phyloP scores from a whole-genome alignment of 1,140 invertebrate species.

The Micrasema minimum region DNA sequence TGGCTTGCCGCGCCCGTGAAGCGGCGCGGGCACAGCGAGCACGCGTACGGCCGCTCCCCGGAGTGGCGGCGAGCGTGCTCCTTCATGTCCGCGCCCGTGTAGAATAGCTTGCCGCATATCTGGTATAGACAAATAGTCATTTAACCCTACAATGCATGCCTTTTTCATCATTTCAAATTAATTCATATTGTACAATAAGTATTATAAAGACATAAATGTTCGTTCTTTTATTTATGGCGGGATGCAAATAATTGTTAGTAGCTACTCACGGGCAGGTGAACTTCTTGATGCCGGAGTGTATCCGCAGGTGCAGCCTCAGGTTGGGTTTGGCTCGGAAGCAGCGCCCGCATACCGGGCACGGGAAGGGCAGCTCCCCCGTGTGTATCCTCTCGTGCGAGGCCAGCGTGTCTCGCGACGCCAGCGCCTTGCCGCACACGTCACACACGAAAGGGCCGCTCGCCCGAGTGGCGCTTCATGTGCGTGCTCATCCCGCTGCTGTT shows the following conservation, averaged over 20 bases:
- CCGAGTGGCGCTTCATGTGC: conserved; percentile 71
- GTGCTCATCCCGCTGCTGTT: conserved; percentile 68
- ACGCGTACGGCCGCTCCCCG: conserved; percentile 82
- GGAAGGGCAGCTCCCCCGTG: conserved; percentile 47
- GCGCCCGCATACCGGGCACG: conserved; percentile 44
- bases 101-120: conserved; percentile 49
- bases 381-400: conserved; percentile 71
- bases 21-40: conserved; percentile 84
- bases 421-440: conserved; percentile 77
- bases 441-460: conserved; percentile 77
- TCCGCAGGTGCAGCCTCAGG: conserved; percentile 40
- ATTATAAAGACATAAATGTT: too few relatives aligned
- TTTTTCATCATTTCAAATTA: too few relatives aligned
- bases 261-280: conserved; percentile 46
- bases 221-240: too few relatives aligned
- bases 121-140: background rate
- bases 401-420: conserved; percentile 78
- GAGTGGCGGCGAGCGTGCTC: conserved; percentile 71
- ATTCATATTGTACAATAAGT: too few relatives aligned
- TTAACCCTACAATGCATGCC: too few relatives aligned
- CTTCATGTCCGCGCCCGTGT: conserved; percentile 49
- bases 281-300: conserved; percentile 46
- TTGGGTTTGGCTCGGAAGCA: conserved; percentile 46
- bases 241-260: too few relatives aligned
- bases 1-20: conserved; percentile 67